Base-by-base conservation (phyloP, 2,113 vertebrate species). In the Mesoclemmys tuberculata region DNA sequence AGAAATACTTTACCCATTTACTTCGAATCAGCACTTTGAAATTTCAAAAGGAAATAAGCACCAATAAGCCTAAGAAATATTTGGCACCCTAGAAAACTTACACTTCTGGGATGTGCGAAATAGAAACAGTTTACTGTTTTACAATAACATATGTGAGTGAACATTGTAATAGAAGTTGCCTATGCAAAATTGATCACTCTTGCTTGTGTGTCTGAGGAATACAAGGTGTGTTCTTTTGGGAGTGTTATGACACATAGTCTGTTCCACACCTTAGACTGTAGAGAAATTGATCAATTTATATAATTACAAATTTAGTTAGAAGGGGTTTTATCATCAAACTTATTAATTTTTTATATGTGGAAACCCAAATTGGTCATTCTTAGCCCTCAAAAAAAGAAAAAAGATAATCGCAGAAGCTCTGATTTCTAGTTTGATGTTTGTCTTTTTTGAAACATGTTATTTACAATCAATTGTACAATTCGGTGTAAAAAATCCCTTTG, bases 261-360 rank as follows among this genome's bases (percentile, higher is more conserved):
- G 35, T 75, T 1, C 0, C 5, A 35, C 54, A 27, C 1, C 1
- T 52, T 8, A 56, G 46, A 4, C 82, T 74, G 3, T 0, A 56
- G 61, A 68, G 61, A 84, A 81, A 55, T 48, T 22, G 18, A 26
- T 83, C 52, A 79, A n/a, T 49, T 35, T 35, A 27, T 41, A 2
- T 24, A 48, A 85, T n/a, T 80, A 21, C 41, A 29, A 46, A 83
- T 83, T 4, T 1, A 31, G 5, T 41, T 8, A 12, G 29, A 16
- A 92, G 41, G 51, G 38, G 68, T 71, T 71, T 19, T 26, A 78
- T 68, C 18, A 68, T n/a, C 35, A 68, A n/a, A n/a, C 35, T 18
- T 68, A 68, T 19, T 68, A 68, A 68, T 7, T n/a, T 68, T 68
- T n/a, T 68, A 18, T 68, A 18, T n/a, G 35, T 68, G 29, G 31